Percentiles rank a stretch among this genome's conserved stretches.
Conservation (phyloP, 30 jellyfish, hydroid and myxozoan species). For the Pseudorhiza aurosa region DNA sequence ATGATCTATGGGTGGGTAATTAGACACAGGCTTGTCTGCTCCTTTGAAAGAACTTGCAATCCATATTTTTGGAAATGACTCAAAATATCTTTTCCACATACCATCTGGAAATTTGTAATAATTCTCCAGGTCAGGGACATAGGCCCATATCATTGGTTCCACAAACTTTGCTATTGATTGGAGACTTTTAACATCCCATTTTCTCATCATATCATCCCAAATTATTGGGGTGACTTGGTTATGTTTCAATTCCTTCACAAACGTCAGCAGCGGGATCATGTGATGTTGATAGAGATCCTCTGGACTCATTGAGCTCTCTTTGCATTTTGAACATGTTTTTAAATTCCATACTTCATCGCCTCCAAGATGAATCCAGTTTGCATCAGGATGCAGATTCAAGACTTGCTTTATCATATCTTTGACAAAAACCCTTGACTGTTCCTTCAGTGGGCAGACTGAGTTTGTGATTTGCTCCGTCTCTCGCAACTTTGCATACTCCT, state of each 20-base stretch:
- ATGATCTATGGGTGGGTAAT: slow-evolving; percentile 74
- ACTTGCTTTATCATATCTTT: slow-evolving; percentile 65
- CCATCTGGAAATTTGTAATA: slow-evolving; percentile 82
- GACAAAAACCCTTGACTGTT: slow-evolving; percentile 44
- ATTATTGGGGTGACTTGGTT: slow-evolving; percentile 72
- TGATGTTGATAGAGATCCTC: slow-evolving; percentile 71
- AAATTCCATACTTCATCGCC: slow-evolving; percentile 97
- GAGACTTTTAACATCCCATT: slow-evolving; percentile 62
- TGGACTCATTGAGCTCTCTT: slow-evolving; percentile 35
- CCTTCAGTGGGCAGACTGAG: slow-evolving; percentile 80
- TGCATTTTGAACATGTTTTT: slow-evolving; percentile 78
- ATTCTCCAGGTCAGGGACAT: slow-evolving; percentile 67
- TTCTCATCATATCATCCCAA: slow-evolving; percentile 98
- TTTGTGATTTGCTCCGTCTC: slow-evolving; percentile 65
- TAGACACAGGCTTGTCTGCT: slow-evolving; percentile 75
- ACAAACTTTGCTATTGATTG: slow-evolving; percentile 62
- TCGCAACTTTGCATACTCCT: slow-evolving; percentile 66
- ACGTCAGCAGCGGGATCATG: slow-evolving; percentile 76
- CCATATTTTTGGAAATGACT: slow-evolving; percentile 73
- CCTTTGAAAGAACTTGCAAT: slow-evolving; percentile 95
- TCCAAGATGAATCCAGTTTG: slow-evolving; percentile 90
- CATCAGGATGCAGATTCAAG: slow-evolving; percentile 67
- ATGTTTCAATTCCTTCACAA: slow-evolving; percentile 26
- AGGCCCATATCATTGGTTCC: slow-evolving; percentile 92
- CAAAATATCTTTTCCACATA: slow-evolving; percentile 78